Base-by-base conservation (phyloP, 1,140 invertebrate species). In the Tribolium madens region DNA sequence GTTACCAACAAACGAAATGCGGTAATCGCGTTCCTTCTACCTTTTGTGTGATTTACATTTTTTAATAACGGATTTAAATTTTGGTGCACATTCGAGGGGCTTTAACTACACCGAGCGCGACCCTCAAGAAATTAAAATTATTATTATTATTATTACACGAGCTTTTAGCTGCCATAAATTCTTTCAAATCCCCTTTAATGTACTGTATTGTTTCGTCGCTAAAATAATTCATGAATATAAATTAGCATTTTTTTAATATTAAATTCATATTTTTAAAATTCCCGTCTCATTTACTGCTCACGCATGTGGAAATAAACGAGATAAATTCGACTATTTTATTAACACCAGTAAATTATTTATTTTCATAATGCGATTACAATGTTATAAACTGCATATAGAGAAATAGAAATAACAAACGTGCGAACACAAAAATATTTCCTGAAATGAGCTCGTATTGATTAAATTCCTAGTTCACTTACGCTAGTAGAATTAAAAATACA, bases 111-210 rank as follows among this genome's bases (percentile, higher is more conserved):
- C 57, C 57, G 57, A 57, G 57, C 57, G 26, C 21, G 1, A 31
- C 57, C 26, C 57, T 64, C 57, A 64, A 64, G 57, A 64, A 64
- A 64, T 64, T 64, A 64, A 64, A 64, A 64, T 64, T 64, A 64
- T 64, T 64, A 64, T 64, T 57, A 64, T 64, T 64, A 64, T 64
- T 64, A 64, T 64, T 57, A 12, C 10, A 26, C 52, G 15, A 17
- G 26, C 21, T 18, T 64, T 33, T 14, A 26, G 12, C 14, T 4
- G 57, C 26, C 17, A 14, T 64, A 64, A 64, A 64, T 64, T 64
- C 14, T 33, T 36, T 33, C 57, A 12, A 64, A 64, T 64, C 57
- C 57, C 57, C 26, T 33, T 64, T 57, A 64, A 64, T 64, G 17
- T 64, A 64, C 18, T 64, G 57, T 64, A 64, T 64, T 64, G 57